Percentiles rank a stretch among this genome's conserved stretches.
These are phyloP conservation scores for Ridgeia piscesae DNA, from an alignment of 1,140 invertebrate genomes.

Conservation along the genomic window DNA sequence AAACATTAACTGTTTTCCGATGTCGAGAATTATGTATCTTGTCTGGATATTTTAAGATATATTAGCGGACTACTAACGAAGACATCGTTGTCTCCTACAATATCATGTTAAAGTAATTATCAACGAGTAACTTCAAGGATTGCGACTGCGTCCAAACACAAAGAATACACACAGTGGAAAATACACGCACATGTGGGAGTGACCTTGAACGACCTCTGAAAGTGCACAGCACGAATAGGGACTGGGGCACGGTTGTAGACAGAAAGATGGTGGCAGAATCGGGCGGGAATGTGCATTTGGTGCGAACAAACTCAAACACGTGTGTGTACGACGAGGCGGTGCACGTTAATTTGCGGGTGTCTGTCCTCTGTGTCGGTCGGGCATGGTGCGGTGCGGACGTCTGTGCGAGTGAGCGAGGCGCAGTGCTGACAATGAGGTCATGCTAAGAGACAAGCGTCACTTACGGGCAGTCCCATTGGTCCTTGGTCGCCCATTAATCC, in stretches of 20 bases:
- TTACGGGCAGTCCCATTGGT: constrained; percentile 21
- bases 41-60: not conserved
- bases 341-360: not conserved
- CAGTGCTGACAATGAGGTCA: not conserved
- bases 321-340: not conserved
- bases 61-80: not conserved
- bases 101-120: too few relatives aligned
- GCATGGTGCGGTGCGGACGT: not conserved
- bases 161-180: not conserved
- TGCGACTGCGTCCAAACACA: not conserved
- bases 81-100: not conserved
- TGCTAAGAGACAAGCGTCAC: constrained; percentile 3
- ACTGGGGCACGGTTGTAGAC: not conserved
- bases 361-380: not conserved
- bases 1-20: not conserved
- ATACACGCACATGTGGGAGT: not conserved
- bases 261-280: not conserved
- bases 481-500: constrained; percentile 10
- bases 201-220: not conserved
- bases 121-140: not conserved
- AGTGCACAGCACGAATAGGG: not conserved
- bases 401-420: not conserved
- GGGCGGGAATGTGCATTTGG: not conserved
- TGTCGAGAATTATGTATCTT: not conserved
- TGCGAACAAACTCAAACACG: not conserved